A percentile compares a stretch with the other conserved stretches of the same genome.
Conservation (phyloP, 2,113 vertebrate species). For the Scortum barcoo region DNA sequence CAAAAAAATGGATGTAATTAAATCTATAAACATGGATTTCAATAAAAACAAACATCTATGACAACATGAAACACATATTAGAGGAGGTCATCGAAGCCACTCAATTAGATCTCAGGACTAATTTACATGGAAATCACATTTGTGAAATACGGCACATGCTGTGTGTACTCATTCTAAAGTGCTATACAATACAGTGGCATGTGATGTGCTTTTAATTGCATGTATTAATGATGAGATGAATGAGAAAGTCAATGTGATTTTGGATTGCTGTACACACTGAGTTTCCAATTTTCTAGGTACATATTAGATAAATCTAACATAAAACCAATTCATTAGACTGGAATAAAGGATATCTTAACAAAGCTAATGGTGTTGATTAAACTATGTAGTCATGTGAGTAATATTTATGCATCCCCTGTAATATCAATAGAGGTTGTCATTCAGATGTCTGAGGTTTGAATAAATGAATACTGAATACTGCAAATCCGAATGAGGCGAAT, state of each 20-base stretch:
- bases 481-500: not conserved
- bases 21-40: not conserved
- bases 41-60: not conserved
- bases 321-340: not conserved
- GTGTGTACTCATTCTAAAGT: not conserved
- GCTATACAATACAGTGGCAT: not conserved
- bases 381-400: not conserved
- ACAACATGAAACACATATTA: not conserved
- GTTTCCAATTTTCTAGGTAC: not conserved
- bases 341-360: not conserved
- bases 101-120: not conserved
- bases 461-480: constrained; percentile 7
- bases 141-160: constrained; percentile 7
- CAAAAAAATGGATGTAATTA: no score
- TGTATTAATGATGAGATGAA: constrained; percentile 31
- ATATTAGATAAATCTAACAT: not conserved
- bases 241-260: constrained; percentile 11
- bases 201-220: constrained; percentile 52
- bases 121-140: constrained; percentile 25
- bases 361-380: not conserved
- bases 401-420: not conserved
- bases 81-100: not conserved
- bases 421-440: not conserved
- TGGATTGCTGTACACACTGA: not conserved
- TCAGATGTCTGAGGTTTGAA: not conserved